Conservation (phyloP, 2,888 invertebrate genomes). For the Leuctra nigra region DNA sequence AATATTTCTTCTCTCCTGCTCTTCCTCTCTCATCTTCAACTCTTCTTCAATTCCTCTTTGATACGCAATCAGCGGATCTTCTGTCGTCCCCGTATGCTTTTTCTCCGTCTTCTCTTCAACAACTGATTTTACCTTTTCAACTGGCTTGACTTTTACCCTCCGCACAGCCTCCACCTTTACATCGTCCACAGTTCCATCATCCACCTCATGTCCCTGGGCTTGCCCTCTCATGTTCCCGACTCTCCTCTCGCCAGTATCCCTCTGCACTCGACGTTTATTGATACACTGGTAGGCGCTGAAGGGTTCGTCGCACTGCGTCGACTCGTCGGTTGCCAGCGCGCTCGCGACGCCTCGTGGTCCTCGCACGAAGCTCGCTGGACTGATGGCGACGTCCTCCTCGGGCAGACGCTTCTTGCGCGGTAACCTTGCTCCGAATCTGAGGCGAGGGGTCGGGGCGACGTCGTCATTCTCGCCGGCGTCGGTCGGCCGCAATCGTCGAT, state of each 20-base stretch:
- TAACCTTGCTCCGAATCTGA: neutral
- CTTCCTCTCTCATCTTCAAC: neutral
- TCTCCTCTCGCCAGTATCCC: neutral
- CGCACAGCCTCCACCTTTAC: neutral
- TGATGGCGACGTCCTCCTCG: too few relatives aligned
- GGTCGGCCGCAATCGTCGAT: neutral
- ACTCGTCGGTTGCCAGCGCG: neutral
- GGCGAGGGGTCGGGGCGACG: neutral
- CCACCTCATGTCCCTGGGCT: neutral
- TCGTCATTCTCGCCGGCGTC: neutral
- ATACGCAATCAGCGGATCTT: neutral
- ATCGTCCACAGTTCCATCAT: neutral
- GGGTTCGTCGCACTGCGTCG: constrained; percentile 8
- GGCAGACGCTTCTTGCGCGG: neutral
- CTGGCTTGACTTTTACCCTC: neutral
- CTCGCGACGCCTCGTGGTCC: constrained; percentile 10
- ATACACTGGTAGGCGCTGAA: constrained; percentile 13
- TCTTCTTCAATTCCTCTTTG: constrained; percentile 9
- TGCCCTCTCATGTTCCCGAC: neutral
- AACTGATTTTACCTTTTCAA: neutral
- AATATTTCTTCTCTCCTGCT: neutral
- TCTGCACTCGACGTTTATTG: neutral
- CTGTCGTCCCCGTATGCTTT: neutral
- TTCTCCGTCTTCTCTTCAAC: neutral
- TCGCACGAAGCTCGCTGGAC: constrained; percentile 13